phyloP scores from a whole-genome alignment of 1,140 invertebrate species.

The Cydia splendana region DNA sequence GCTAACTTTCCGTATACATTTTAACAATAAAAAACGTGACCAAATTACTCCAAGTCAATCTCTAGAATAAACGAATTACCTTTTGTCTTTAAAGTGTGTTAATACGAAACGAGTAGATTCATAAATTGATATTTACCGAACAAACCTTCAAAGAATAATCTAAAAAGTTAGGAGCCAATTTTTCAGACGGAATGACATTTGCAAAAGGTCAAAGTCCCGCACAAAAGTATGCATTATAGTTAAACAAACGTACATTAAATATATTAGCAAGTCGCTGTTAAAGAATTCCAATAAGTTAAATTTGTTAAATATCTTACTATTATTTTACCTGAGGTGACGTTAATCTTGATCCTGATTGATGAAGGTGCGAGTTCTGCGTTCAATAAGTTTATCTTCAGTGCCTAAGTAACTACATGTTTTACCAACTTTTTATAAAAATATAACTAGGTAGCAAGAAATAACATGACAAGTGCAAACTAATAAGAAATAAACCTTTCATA shows the following conservation, averaged over 20 bases:
- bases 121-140: background rate
- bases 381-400: background rate
- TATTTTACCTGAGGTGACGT: slow-evolving; percentile 26
- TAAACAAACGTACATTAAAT: background rate
- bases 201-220: background rate
- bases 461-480: background rate
- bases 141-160: background rate
- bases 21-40: slow-evolving; percentile 12
- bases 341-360: slow-evolving; percentile 31
- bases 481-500: background rate
- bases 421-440: background rate
- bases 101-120: background rate
- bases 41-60: slow-evolving; percentile 13
- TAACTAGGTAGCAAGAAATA: background rate
- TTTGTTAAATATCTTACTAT: slow-evolving; percentile 19
- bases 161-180: background rate
- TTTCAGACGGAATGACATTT: background rate
- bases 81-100: slow-evolving; percentile 3
- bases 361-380: slow-evolving; percentile 4
- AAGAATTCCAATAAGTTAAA: slow-evolving; percentile 3
- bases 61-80: background rate
- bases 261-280: background rate
- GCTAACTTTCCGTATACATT: slow-evolving; percentile 9
- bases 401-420: background rate
- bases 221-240: background rate